A percentile compares a stretch with the other conserved stretches of the same genome.
Evolutionary conservation across 1,140 invertebrate species (phyloP).

Genomic region (Eriosoma lanigerum): DNA sequence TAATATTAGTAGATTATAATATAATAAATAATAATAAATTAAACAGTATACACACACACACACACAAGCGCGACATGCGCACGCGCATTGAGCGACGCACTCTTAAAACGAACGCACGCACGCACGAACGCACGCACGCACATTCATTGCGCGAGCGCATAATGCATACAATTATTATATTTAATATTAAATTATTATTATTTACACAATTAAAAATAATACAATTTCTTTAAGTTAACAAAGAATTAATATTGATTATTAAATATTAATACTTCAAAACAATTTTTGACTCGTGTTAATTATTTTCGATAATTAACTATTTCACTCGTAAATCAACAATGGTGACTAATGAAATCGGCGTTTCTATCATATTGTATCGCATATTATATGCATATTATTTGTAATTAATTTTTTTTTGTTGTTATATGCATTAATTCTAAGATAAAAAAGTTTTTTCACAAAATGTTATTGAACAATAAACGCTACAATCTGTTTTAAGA

Average conservation of each 20-base stretch:
- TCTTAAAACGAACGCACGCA: slow-evolving; percentile 4
- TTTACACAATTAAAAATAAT: slow-evolving; percentile 9
- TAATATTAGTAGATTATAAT: too few relatives aligned
- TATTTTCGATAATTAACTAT: slow-evolving; percentile 2
- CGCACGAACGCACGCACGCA: not conserved
- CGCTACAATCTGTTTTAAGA: not conserved
- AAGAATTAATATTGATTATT: not conserved
- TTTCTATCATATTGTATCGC: not conserved
- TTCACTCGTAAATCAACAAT: slow-evolving; percentile 1
- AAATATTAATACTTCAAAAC: not conserved
- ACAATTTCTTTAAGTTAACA: slow-evolving; percentile 13
- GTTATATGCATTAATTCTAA: too few relatives aligned
- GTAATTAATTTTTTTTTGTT: not conserved
- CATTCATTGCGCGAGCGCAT: not conserved
- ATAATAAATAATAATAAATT: too few relatives aligned
- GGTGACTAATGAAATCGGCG: slow-evolving; percentile 24
- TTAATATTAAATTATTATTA: slow-evolving; percentile 61
- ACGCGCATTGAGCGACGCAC: not conserved
- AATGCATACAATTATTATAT: slow-evolving; percentile 68
- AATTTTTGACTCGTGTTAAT: not conserved
- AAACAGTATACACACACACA: too few relatives aligned
- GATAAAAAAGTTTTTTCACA: too few relatives aligned
- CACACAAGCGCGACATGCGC: too few relatives aligned
- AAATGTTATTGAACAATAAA: too few relatives aligned
- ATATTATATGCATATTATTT: not conserved